Evolutionary conservation across 1,140 invertebrate genomes (phyloP), one percentile per base, ranked within the genome.

Genomic region (Tribolium castaneum): DNA sequence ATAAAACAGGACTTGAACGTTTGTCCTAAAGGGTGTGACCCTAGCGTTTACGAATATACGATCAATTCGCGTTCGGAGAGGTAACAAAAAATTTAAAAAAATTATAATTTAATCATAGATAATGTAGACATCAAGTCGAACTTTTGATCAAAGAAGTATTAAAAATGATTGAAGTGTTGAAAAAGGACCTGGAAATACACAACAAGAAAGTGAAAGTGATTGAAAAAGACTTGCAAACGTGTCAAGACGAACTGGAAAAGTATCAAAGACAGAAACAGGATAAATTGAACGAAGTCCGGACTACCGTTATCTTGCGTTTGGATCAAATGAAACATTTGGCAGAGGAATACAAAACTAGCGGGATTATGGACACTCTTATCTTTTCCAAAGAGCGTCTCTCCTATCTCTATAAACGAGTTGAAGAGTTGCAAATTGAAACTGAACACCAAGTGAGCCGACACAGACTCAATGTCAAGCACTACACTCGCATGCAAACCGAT

Each of bases 1-100:
- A 89, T 93, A 19, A 88, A 90, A 6, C 89, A 93, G 14, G 93
- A 96, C 83, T 93, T 95, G 78, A 92, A 90, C 84, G 86, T 93
- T 13, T 95, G 94, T 83, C 95, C 95, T 0, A 87, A 90, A 16
- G 94, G 92, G 1, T 93, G 94, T 84, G 93, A 95, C 59, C 88
- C 88, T 73, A 89, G 89, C 0, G 84, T 93, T 1, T 94, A 92
- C 81, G 89, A 94, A 22, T 85, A 90, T 75, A 90, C 92, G n/a
- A 91, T 93, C 80, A 83, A 88, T 7, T 85, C 92, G 81, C 88
- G 92, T 50, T 83, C 89, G 49, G 89, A 90, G 51, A 88, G 92
- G 85, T 87, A 88, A 19, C 2, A 12, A 52, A 39, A 16, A 10
- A 22, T 3, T 1, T 70, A 19, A 19, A 1, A 19, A 19, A 19